phyloP scores from a whole-genome alignment of 2,888 invertebrate genomes.

The Hipparchia sbordonii region DNA sequence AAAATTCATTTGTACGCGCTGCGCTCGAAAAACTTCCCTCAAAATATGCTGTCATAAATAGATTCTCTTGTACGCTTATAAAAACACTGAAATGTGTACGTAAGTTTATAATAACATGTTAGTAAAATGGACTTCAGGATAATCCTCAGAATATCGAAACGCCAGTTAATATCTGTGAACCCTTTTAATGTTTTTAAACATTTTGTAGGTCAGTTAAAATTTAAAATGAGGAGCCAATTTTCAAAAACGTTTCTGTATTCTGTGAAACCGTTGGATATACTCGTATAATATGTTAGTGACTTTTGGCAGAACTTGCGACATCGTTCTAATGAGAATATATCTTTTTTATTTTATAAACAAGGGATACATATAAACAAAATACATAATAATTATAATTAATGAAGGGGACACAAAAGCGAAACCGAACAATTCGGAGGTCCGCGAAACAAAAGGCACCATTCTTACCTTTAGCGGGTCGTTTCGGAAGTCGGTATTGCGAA shows the following conservation, averaged over 20 bases:
- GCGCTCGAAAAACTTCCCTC: no score
- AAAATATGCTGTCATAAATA: no score
- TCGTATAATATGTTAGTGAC: constrained; percentile 4
- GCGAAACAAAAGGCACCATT: constrained; percentile 19
- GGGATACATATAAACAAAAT: constrained; percentile 1
- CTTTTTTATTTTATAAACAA: constrained; percentile 2
- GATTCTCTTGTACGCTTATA: no score
- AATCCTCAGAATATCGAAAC: neutral
- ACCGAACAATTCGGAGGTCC: constrained; percentile 3
- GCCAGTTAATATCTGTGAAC: neutral
- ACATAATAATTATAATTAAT: neutral
- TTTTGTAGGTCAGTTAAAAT: no score
- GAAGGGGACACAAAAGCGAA: neutral
- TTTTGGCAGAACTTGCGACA: neutral
- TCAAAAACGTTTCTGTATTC: neutral
- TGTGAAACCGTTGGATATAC: neutral
- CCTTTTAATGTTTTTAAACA: neutral
- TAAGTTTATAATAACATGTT: neutral
- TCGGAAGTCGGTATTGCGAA: constrained; percentile 51
- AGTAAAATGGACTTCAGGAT: neutral
- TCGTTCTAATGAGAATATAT: neutral
- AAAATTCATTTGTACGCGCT: no score
- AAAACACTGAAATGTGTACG: no score
- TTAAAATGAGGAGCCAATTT: neutral
- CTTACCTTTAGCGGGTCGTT: constrained; percentile 66